Base-by-base conservation (phyloP, 2,888 invertebrate genomes). In the Lasioglossum zephyrum region DNA sequence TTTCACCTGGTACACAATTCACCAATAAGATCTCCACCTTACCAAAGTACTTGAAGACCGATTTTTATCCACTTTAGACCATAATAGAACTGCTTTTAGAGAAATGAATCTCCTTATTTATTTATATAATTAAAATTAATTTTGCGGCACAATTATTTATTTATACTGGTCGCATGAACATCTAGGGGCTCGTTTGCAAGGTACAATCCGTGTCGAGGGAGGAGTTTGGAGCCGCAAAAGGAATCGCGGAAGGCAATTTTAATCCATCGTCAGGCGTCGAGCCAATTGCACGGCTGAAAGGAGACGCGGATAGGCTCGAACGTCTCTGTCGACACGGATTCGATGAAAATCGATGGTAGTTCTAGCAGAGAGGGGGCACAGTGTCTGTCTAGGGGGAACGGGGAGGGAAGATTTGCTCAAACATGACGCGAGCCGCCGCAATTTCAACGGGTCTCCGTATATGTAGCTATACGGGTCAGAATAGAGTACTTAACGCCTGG, bases 221-320 rank as follows among this genome's bases (percentile, higher is more conserved):
- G 66, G 18, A 8, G 39, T 69, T 36, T 36, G 22, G n/a, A 16
- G 31, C 8, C 26, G 39, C 75, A 47, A 39, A 81, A 81, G 82
- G 70, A 85, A 44, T 81, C 79, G 63, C 63, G 73, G 63, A 22
- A 73, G 63, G 84, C 79, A 81, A 89, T 89, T 89, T 89, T 92
- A 92, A 92, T 92, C 92, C 90, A 92, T 90, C 88, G 89, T 80
- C 86, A 83, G 87, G 85, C 89, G 89, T 85, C 83, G 80, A 87
- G 89, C 84, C 87, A 90, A 90, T 92, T 87, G 85, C 82, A 83
- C 82, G 84, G 82, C 81, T 82, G 81, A 82, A 86, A 84, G 80
- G 60, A 82, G 82, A 81, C 72, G 75, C 60, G 77, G 82, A 85
- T 80, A 88, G 83, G 82, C 82, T 82, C 69, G 79, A 76, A 82